Base-by-base conservation (phyloP, 2,797 vertebrate species). In the Enteromius viviparus region DNA sequence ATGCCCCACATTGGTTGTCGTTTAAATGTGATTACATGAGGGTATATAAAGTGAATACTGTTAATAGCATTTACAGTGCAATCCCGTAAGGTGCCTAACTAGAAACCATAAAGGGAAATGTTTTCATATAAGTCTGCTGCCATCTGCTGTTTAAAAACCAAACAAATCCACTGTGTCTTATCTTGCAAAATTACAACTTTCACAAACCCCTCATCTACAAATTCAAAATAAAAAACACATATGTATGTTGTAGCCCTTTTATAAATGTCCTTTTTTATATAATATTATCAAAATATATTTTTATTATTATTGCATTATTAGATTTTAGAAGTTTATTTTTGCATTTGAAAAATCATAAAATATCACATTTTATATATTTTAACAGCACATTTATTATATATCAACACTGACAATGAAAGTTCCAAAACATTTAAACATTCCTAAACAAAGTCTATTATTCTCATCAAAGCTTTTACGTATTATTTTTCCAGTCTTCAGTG, bases 81-180 rank as follows among this genome's bases (percentile, higher is more conserved):
- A 7, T 21, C 15, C 21, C 4, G 11, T 42, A 34, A 15, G 32
- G 58, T 19, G 53, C 32, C 17, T 37, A 34, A 68, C 14, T 7
- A n/a, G 3, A 32, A 47, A 47, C 17, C 11, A 65, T 26, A 10
- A 66, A 14, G 23, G 40, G 42, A 51, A n/a, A 70, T 15, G 34
- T 21, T 55, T 23, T 34, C 6, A 51, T 51, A n/a, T 6, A 70
- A 21, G 60, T 85, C 64, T 85, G 83, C 85, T 79, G 84, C 85
- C 86, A 82, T 68, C 84, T 86, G 62, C 80, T 89, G 87, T 66
- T 11, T 29, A 71, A 69, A 78, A 55, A n/a, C 0, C 5, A 58
- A 71, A 60, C 6, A 62, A 78, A 49, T 14, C 60, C 9, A 9
- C 17, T 12, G 1, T 8, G 17, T n/a, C 26, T 10, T 40, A n/a